Evolutionary conservation across 2,113 vertebrate species (phyloP).

Genomic region (Equus przewalskii): DNA sequence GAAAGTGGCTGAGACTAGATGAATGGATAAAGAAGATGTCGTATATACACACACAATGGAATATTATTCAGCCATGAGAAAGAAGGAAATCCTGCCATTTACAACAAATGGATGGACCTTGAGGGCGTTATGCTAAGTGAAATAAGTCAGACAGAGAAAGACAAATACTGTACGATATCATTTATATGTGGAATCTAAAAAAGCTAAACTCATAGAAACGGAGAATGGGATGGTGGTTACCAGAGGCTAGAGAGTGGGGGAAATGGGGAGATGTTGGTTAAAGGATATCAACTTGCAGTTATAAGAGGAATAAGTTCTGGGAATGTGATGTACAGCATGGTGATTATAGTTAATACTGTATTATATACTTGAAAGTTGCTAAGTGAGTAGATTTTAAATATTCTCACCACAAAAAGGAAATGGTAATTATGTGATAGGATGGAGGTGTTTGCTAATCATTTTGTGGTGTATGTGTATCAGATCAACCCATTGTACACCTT

Average conservation of each 20-base stretch:
- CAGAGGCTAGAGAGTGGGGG: not conserved
- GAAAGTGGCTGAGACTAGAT: not conserved
- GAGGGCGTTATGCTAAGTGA: not conserved
- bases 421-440: not conserved
- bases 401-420: not conserved
- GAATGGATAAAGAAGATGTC: not conserved
- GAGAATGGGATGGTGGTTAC: not conserved
- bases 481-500: not conserved
- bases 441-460: not conserved
- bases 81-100: not conserved
- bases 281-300: not conserved
- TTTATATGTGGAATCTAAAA: not conserved
- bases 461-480: not conserved
- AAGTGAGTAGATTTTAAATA: not conserved
- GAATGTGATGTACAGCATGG: not conserved
- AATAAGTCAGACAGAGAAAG: not conserved
- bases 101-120: not conserved
- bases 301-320: not conserved
- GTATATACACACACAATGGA: accelerated
- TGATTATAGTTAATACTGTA: not conserved
- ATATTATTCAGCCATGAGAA: not conserved
- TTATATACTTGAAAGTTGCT: not conserved
- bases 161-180: not conserved
- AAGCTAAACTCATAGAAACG: not conserved
- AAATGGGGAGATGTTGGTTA: no score